Percentiles rank a stretch among this genome's conserved stretches.
Conservation (phyloP, 2,113 vertebrate species). For the Labrus mixtus region DNA sequence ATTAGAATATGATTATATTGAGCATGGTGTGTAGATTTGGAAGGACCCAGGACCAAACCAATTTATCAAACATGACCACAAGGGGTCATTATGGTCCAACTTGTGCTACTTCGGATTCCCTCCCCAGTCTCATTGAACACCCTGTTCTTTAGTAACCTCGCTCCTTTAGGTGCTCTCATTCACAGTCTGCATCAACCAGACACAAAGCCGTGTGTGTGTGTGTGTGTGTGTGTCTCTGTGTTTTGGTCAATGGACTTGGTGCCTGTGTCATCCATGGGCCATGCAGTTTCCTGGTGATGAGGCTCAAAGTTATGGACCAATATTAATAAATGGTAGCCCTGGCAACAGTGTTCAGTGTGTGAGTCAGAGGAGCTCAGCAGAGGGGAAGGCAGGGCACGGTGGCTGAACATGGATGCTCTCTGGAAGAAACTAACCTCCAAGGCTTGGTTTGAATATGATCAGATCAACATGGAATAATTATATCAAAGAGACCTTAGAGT, state of each 20-base stretch:
- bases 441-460: slow-evolving; percentile 16
- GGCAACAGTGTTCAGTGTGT: slow-evolving; percentile 81
- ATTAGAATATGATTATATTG: too few species aligned
- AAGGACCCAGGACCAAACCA: too few species aligned
- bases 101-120: not conserved
- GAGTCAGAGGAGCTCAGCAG: slow-evolving; percentile 72
- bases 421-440: slow-evolving; percentile 33
- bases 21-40: too few species aligned
- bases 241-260: slow-evolving; percentile 8
- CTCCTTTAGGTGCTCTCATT: slow-evolving; percentile 49
- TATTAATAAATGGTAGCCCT: slow-evolving; percentile 87
- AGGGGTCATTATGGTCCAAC: slow-evolving; percentile 60
- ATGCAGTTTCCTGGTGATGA: slow-evolving; percentile 54
- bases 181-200: slow-evolving; percentile 31
- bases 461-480: slow-evolving; percentile 41
- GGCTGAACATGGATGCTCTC: slow-evolving; percentile 59
- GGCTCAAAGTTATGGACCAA: slow-evolving; percentile 82
- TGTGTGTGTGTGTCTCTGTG: not conserved
- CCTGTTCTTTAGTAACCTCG: slow-evolving; percentile 45
- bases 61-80: slow-evolving; percentile 35
- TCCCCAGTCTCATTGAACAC: slow-evolving; percentile 54
- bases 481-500: slow-evolving; percentile 5
- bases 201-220: slow-evolving; percentile 10
- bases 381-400: slow-evolving; percentile 73
- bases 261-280: slow-evolving; percentile 44